Percentiles rank a stretch among this genome's conserved stretches.
Evolutionary conservation across 2,797 vertebrate genomes (phyloP).

Genomic region (Serranus cabrilla): DNA sequence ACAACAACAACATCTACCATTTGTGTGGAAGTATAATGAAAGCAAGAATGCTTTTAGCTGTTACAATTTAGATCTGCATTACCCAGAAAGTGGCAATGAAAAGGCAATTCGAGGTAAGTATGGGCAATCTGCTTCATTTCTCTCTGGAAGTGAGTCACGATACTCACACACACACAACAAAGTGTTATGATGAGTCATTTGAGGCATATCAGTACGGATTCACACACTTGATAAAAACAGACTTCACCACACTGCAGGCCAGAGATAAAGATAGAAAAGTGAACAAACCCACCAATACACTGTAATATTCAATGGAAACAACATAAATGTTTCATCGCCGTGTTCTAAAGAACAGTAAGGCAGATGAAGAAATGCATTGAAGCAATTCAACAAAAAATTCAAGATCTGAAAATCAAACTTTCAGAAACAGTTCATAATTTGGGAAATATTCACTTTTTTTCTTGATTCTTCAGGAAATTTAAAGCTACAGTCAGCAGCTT

Average conservation of each 20-base stretch:
- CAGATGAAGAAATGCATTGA: too few species aligned
- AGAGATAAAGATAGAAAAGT: too few species aligned
- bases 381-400: too few species aligned
- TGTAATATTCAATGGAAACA: background rate
- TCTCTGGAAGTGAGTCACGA: slow-evolving; percentile 1
- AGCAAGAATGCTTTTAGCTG: background rate
- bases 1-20: background rate
- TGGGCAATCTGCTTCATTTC: background rate
- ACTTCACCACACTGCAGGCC: too few species aligned
- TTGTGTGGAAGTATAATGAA: background rate
- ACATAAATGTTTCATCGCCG: background rate
- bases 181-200: background rate
- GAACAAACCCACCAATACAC: background rate
- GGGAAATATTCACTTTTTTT: too few species aligned
- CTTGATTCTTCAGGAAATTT: too few species aligned
- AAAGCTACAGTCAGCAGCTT: too few species aligned
- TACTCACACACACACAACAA: background rate
- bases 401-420: too few species aligned
- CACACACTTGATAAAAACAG: background rate
- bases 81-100: slow-evolving; percentile 1
- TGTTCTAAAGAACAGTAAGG: background rate
- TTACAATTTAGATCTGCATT: slow-evolving; percentile 1
- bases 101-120: background rate
- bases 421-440: too few species aligned
- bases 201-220: background rate